Evolutionary conservation across 1,140 invertebrate species (phyloP).

Genomic region (Archegozetes longisetosus): DNA sequence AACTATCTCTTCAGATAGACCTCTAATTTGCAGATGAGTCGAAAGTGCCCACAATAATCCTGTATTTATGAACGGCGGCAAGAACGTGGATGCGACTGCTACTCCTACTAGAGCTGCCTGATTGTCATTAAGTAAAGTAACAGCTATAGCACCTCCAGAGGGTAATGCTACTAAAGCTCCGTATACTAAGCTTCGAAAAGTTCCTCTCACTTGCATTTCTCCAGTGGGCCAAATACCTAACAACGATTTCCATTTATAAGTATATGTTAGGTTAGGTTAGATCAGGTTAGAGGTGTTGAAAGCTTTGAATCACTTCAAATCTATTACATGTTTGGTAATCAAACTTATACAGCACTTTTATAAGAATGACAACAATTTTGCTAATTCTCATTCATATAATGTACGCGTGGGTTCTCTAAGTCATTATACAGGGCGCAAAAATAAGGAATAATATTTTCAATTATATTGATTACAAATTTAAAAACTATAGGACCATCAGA

Average conservation of each 20-base stretch:
- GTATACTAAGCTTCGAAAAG: conserved; percentile 42
- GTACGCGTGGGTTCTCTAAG: too few relatives aligned
- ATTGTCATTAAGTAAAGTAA: conserved; percentile 64
- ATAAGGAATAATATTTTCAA: too few relatives aligned
- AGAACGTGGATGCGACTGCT: conserved; percentile 65
- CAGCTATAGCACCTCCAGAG: conserved; percentile 58
- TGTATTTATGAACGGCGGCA: conserved; percentile 69
- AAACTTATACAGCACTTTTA: too few relatives aligned
- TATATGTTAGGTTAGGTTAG: too few relatives aligned
- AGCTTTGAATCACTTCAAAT: too few relatives aligned
- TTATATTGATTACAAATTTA: too few relatives aligned
- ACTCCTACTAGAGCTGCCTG: conserved; percentile 68
- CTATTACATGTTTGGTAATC: too few relatives aligned
- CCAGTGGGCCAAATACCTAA: conserved; percentile 16
- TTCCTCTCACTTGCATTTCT: conserved; percentile 32
- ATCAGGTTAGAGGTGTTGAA: too few relatives aligned
- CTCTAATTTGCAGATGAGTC: conserved; percentile 12
- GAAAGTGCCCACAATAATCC: conserved; percentile 20
- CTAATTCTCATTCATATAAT: too few relatives aligned
- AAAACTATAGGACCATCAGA: too few relatives aligned
- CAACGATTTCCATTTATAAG: neutral
- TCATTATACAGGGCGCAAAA: too few relatives aligned
- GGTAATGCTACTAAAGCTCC: conserved; percentile 49
- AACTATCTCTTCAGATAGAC: neutral
- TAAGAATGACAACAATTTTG: too few relatives aligned